Percentiles rank a stretch among this genome's conserved stretches.
Conservation (phyloP, 2,888 invertebrate genomes). For the Mamestra brassicae region DNA sequence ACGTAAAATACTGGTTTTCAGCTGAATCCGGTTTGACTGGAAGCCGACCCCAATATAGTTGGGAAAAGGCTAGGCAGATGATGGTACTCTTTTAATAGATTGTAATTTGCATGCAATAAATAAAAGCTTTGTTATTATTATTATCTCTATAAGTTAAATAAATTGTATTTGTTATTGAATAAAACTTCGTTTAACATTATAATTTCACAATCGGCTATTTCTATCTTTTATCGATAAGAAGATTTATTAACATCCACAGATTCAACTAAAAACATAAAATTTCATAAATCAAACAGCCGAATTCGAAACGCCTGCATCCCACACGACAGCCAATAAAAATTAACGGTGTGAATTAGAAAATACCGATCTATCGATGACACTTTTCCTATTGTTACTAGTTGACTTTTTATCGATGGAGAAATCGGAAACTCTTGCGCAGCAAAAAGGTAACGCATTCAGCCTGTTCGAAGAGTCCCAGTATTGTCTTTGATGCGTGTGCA, state of each 20-base stretch:
- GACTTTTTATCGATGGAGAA: constrained; percentile 61
- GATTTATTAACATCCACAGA: background rate
- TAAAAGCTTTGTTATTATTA: too few species aligned
- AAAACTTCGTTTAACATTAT: background rate
- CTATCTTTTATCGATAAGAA: background rate
- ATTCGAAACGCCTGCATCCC: constrained; percentile 18
- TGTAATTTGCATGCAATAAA: too few species aligned
- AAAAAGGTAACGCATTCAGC: constrained; percentile 45
- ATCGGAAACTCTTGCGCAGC: constrained; percentile 54
- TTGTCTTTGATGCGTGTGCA: constrained; percentile 46
- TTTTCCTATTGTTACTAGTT: constrained; percentile 63
- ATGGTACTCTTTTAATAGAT: too few species aligned
- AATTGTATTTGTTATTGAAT: too few species aligned
- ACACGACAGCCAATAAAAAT: constrained; percentile 17
- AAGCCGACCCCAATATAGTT: too few species aligned
- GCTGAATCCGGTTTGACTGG: too few species aligned
- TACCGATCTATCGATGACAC: constrained; percentile 52
- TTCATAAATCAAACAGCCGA: constrained; percentile 12
- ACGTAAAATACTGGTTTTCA: too few species aligned
- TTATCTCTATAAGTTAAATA: too few species aligned
- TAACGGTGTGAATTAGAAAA: constrained; percentile 64
- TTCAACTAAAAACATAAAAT: background rate
- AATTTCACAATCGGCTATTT: background rate
- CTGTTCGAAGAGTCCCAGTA: constrained; percentile 36
- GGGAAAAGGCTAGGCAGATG: too few species aligned